Evolutionary conservation across 2,888 invertebrate species (phyloP), one percentile per base, ranked within the genome.

Genomic region (Leucoma salicis): DNA sequence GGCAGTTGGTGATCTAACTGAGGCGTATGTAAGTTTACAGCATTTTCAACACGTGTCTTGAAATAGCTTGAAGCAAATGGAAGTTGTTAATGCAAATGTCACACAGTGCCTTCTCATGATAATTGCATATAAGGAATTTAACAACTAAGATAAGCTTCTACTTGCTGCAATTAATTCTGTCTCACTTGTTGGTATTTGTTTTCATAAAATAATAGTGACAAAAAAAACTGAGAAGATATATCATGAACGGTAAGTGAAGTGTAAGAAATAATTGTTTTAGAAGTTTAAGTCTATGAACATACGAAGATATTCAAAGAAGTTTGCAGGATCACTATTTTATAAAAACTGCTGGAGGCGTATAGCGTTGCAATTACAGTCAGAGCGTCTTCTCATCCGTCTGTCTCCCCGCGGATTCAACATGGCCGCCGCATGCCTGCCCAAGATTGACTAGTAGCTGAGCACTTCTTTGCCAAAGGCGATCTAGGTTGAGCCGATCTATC

Each of bases 401-500:
- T 80, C 76, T 72, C 78, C 81, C 75, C 64, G 58, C 59, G 57
- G 50, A 69, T 63, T 54, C 76, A 82, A 85, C 69, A 85, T 87
- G 85, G 82, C 84, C 70, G 79, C 78, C 75, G 77, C 85, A 82
- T 88, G 82, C 85, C 84, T 78, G 65, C 67, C 73, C 77, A 78
- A 83, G 84, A 85, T 85, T 86, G 87, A 87, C 87, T 88, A 81
- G 84, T 85, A 85, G 85, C 85, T 78, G 78, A 73, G 72, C 77
- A 71, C 68, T 75, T 65, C 73, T 73, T 77, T 56, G 86, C 86
- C 86, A 78, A 72, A 70, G 87, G 87, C 86, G 72, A 78, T 82
- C 77, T 78, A 77, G 79, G 73, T 63, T 71, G 68, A 73, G 70
- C 64, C 70, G 71, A 80, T 80, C 78, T 77, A 79, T 82, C 77